Percentiles rank a stretch among this genome's conserved stretches.
phyloP scores from a whole-genome alignment of 2,797 vertebrate genomes.

The Chiloscyllium punctatum region DNA sequence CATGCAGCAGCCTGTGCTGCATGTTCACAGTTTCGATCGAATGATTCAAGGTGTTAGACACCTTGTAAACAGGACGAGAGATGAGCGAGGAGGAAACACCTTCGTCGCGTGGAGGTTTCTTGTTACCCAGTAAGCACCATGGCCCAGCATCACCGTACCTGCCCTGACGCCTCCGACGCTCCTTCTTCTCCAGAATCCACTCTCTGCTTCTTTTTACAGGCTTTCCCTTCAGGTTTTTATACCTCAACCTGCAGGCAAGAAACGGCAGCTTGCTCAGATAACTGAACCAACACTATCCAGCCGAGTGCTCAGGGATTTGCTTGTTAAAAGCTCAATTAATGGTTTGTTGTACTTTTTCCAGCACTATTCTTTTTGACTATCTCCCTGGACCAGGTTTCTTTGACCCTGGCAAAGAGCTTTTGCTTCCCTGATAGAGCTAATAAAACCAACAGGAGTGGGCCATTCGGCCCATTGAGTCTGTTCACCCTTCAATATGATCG shows the following conservation, averaged over 20 bases:
- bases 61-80: background rate
- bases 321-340: background rate
- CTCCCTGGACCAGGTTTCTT: background rate
- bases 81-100: background rate
- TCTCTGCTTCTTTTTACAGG: conserved; percentile 76
- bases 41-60: background rate
- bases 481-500: no score
- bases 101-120: background rate
- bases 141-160: conserved; percentile 58
- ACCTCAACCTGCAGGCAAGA: conserved; percentile 57
- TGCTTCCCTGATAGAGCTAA: no score
- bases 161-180: conserved; percentile 80
- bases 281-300: background rate
- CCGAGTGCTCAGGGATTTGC: background rate
- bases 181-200: conserved; percentile 88
- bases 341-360: background rate
- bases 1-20: background rate
- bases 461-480: no score
- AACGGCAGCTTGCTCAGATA: background rate
- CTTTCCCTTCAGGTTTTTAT: conserved; percentile 67
- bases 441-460: no score
- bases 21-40: background rate
- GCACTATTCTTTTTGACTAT: no score
- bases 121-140: background rate
- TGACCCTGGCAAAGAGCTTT: background rate